Evolutionary conservation across 35 echinoderm and acorn worm species (phyloP).

Genomic region (Amphiura filiformis): DNA sequence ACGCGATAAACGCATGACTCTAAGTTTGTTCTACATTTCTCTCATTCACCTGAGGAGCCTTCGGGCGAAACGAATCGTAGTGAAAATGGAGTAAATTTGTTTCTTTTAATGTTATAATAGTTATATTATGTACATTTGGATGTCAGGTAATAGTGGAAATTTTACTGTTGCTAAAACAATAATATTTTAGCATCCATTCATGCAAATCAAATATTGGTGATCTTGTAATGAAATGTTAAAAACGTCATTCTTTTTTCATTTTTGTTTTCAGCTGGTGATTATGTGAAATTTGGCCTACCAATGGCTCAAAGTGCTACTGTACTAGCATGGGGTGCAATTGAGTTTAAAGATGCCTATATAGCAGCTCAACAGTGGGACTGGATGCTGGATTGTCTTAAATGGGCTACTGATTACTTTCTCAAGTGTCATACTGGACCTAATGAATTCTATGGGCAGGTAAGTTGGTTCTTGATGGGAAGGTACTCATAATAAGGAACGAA

Average conservation of each 20-base stretch:
- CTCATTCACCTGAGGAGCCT: no score
- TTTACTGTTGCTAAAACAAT: no score
- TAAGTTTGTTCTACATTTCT: no score
- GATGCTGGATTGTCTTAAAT: constrained; percentile 51
- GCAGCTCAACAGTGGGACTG: constrained; percentile 24
- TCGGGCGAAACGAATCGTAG: no score
- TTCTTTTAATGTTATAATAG: neutral
- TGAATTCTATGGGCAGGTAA: constrained; percentile 65
- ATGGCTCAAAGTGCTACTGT: constrained; percentile 56
- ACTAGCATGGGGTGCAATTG: constrained; percentile 69
- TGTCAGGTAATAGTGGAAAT: no score
- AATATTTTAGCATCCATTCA: no score
- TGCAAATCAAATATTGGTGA: neutral
- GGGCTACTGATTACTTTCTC: constrained; percentile 78
- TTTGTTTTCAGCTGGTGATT: constrained; percentile 42
- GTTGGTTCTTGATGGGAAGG: no score
- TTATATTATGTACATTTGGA: no score
- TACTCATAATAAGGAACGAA: no score
- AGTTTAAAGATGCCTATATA: constrained; percentile 37
- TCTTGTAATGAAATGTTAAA: neutral
- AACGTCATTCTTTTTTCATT: neutral
- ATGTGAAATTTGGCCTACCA: constrained; percentile 69
- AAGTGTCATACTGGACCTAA: constrained; percentile 40
- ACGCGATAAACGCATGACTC: no score
- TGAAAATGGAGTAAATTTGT: no score